A percentile compares a stretch with the other conserved stretches of the same genome.
Conservation (phyloP, 2,113 vertebrate genomes). For the Carollia perspicillata region DNA sequence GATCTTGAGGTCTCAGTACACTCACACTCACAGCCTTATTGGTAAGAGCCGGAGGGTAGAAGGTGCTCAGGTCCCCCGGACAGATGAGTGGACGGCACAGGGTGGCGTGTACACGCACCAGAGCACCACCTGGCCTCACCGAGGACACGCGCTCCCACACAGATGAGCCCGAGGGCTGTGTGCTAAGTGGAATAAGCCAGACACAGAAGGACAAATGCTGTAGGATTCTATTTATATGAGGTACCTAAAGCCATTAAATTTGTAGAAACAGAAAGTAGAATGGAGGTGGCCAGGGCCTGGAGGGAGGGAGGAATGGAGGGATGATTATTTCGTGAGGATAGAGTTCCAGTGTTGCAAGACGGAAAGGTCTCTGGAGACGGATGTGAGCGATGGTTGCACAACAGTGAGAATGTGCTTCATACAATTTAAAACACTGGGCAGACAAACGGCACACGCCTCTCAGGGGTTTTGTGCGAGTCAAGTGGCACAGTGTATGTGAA, state of each 20-base stretch:
- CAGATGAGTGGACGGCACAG: background rate
- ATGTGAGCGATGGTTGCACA: background rate
- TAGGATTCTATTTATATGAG: background rate
- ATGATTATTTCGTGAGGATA: background rate
- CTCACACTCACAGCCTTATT: background rate
- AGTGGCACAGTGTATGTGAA: background rate
- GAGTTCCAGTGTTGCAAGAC: background rate
- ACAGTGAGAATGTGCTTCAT: background rate
- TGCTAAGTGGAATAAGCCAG: background rate
- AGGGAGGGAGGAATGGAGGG: background rate
- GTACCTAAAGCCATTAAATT: background rate
- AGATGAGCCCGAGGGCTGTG: background rate
- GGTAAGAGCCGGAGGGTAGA: background rate
- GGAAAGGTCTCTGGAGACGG: background rate
- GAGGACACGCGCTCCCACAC: background rate
- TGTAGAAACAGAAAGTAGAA: background rate
- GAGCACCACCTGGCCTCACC: background rate
- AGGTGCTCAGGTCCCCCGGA: background rate
- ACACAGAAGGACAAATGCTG: background rate
- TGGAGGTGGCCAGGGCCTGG: background rate
- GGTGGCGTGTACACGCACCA: background rate
- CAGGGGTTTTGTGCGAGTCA: background rate
- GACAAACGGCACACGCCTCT: background rate
- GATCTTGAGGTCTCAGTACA: too few species aligned
- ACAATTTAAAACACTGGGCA: background rate